Evolutionary conservation across 2,888 invertebrate species (phyloP), one percentile per base, ranked within the genome.

Genomic region (Alloscopus bannaensis): DNA sequence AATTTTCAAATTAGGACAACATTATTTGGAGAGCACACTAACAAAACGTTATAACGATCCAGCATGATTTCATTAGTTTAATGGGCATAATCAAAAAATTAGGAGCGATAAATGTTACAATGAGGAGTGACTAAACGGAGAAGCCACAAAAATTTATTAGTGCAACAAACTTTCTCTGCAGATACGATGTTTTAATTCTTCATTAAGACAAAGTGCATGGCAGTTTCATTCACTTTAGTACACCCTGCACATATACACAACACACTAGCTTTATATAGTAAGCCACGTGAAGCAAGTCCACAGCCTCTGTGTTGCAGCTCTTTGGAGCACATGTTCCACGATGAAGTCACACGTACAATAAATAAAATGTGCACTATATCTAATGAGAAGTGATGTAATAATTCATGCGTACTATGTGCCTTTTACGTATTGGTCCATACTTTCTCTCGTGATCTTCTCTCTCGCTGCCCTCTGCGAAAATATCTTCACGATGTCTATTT

Each of bases 41-140:
- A 29, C 28, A 29, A 42, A 69, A 69, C 40, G 57, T 70, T 70
- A 59, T 42, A 42, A 13, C 36, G 6, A n/a, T 47, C 20, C 22
- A 60, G n/a, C 75, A 75, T 75, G 75, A 75, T 75, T 75, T 75
- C 75, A 75, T 75, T 75, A 75, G 64, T 40, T 64, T 75, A 75
- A 75, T 75, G 75, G 75, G 66, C 65, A 66, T 75, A 66, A 75
- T 75, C 75, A 75, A 75, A 75, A 66, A 75, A 75, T 66, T 75
- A 66, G 65, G 66, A 75, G 75, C 66, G 66, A 75, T 75, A 66
- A 75, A 65, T 59, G 59, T 66, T 47, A 66, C 66, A 66, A 75
- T 75, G 75, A 75, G 59, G 59, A 66, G 66, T 57, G 75, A 75
- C 66, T 75, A 64, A 66, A 66, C 55, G 59, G 66, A 40, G 47